phyloP scores from a whole-genome alignment of 2,113 vertebrate genomes.

The Chrysemys picta region DNA sequence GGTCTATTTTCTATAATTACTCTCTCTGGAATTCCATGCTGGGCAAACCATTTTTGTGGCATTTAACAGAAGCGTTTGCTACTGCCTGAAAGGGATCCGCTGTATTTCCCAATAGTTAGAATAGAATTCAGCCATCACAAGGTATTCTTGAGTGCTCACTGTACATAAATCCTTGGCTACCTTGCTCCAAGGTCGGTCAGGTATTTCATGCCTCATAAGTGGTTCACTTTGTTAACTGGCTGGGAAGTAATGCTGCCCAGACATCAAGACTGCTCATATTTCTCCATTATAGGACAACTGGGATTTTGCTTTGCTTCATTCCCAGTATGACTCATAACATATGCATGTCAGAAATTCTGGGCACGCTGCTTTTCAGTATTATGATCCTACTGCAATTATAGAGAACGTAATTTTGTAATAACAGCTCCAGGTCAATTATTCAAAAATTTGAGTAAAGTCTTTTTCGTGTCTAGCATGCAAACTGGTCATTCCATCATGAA shows the following conservation, averaged over 20 bases:
- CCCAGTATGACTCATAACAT: rapidly evolving
- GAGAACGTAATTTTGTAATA: not conserved
- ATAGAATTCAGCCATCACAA: rapidly evolving
- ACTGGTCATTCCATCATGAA: not conserved
- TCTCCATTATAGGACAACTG: not conserved
- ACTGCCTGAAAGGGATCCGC: not conserved
- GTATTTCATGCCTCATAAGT: constrained; percentile 36
- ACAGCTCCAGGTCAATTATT: not conserved
- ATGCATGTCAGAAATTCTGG: not conserved
- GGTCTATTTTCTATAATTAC: constrained; percentile 11
- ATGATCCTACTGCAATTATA: rapidly evolving
- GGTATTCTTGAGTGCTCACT: not conserved
- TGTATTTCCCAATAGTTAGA: not conserved
- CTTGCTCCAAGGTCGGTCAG: not conserved
- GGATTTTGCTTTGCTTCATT: not conserved
- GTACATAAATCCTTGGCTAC: constrained; percentile 22
- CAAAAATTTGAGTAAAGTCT: rapidly evolving
- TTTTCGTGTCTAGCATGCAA: rapidly evolving
- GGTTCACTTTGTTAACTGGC: not conserved
- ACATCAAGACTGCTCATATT: constrained; percentile 9
- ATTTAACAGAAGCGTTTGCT: not conserved
- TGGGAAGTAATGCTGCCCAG: not conserved
- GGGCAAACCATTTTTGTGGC: not conserved
- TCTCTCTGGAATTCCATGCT: not conserved
- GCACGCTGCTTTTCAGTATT: not conserved